Conservation (phyloP, 1,140 invertebrate species). For the Bicyclus anynana region DNA sequence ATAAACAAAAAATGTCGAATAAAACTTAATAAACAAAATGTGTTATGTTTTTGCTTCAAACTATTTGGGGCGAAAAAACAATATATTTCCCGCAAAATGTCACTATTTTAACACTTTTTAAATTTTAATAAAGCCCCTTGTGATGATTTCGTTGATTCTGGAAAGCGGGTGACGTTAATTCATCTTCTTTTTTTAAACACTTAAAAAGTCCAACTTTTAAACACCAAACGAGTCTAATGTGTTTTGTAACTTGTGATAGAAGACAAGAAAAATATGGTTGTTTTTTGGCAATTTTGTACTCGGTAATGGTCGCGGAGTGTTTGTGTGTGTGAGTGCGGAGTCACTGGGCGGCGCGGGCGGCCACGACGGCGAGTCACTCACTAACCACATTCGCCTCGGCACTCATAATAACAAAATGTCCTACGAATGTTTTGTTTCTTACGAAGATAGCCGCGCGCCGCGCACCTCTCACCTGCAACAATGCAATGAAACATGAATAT, state of each 20-base stretch:
- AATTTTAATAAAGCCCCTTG: constrained; percentile 21
- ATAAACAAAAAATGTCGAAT: constrained; percentile 21
- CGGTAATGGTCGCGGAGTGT: constrained; percentile 58
- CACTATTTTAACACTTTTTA: not conserved
- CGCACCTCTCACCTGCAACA: constrained; percentile 40
- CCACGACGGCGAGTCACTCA: constrained; percentile 36
- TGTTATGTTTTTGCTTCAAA: constrained; percentile 3
- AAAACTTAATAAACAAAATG: constrained; percentile 16
- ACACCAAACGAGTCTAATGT: constrained; percentile 23
- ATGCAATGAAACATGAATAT: not conserved
- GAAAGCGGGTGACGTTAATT: constrained; percentile 24
- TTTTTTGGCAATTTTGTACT: constrained; percentile 76
- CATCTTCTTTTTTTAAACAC: not conserved
- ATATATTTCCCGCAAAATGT: not conserved
- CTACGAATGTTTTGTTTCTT: constrained; percentile 52
- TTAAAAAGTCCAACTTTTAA: constrained; percentile 20
- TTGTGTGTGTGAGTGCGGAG: constrained; percentile 31
- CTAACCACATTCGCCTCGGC: constrained; percentile 62
- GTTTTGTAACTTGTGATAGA: constrained; percentile 12
- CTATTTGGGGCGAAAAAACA: constrained; percentile 1
- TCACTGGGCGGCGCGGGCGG: constrained; percentile 42
- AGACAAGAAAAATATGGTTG: constrained; percentile 37
- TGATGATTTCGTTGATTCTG: constrained; percentile 27
- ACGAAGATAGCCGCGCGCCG: constrained; percentile 43
- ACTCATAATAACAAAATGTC: constrained; percentile 72